Evolutionary conservation across 2,888 invertebrate genomes (phyloP), one percentile per base, ranked within the genome.

Genomic region (Acanthococcus lagerstroemiae): DNA sequence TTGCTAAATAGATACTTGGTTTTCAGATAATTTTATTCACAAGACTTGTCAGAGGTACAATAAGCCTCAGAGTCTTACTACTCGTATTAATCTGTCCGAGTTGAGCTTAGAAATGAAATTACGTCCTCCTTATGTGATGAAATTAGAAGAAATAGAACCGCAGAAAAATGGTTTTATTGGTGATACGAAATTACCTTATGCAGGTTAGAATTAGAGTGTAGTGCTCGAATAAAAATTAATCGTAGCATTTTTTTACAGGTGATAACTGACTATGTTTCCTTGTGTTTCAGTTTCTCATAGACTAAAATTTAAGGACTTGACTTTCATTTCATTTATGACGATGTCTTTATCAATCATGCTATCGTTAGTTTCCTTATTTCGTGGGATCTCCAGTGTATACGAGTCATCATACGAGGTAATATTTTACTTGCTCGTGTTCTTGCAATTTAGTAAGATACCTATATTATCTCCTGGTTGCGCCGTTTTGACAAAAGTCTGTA

Each of bases 1-100:
- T n/a, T n/a, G n/a, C n/a, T n/a, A n/a, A n/a, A n/a, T n/a, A n/a
- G n/a, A n/a, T n/a, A n/a, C n/a, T n/a, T n/a, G n/a, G n/a, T n/a
- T 69, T 69, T 55, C 65, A 73, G 73, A 74, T 71, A 73, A 70
- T 67, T 70, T 71, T 25, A 74, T 74, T 22, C 74, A 74, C 65
- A 72, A 72, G 66, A 72, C 72, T 3, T 70, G 73, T 30, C 73
- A 73, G 60, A 65, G 72, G 22, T 74, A 73, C 67, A 74, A 74
- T 61, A 74, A 73, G 63, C 74, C 74, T 6, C 74, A 74, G 60
- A 73, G 71, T 45, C 66, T 74, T 21, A 71, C 73, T 2, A 73
- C 73, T 15, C 70, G 72, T 68, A 71, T 74, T n/a, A 73, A 74
- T 69, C 67, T 74, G 15, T 68, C 72, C 4, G 73, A 73, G 67